Base-by-base conservation (phyloP, 2,797 vertebrate species). In the Euphonia xanthogaster region DNA sequence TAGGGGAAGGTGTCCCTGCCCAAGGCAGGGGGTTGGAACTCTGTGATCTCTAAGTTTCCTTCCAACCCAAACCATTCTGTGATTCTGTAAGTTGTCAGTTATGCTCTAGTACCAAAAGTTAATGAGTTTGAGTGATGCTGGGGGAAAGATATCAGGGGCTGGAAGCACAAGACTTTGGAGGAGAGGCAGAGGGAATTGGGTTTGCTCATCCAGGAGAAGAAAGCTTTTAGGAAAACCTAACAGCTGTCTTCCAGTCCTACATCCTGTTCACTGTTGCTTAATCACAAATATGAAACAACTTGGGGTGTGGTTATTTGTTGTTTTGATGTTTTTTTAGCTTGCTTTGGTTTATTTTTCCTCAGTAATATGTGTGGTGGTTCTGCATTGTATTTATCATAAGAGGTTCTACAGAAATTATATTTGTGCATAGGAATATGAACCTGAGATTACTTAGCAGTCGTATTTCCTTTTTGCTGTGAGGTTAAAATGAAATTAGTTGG, bases 21-120 rank as follows among this genome's bases (percentile, higher is more conserved):
- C 25, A 33, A 15, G 45, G 33, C 53, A 45, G 21, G 18, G 11
- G 4, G 1, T 20, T 53, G 61, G 19, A 61, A 48, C 9, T 27
- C 0, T 0, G 14, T 13, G 30, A 40, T 53, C 15, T 67, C 0
- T n/a, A 24, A 28, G 13, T 35, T 67, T 47, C 5, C 42, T 75
- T 68, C 55, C 48, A 42, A 30, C 31, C 23, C 31, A 48, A 54
- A 30, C 55, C 10, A n/a, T 55, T 54, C 47, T 54, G 70, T 27
- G 40, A 28, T 67, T 48, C 68, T 67, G 0, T 61, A 42, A 28
- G 14, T 42, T 75, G 31, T 66, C 10, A 27, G 10, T 83, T 80
- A 58, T 17, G 13, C 42, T 51, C 6, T 68, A 51, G 31, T 70
- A 51, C 33, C 28, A 47, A 42, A 66, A 71, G 19, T 4, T 75